Percentiles rank a stretch among this genome's conserved stretches.
phyloP scores from a whole-genome alignment of 2,113 vertebrate genomes.

The Phalacrocorax carbo region DNA sequence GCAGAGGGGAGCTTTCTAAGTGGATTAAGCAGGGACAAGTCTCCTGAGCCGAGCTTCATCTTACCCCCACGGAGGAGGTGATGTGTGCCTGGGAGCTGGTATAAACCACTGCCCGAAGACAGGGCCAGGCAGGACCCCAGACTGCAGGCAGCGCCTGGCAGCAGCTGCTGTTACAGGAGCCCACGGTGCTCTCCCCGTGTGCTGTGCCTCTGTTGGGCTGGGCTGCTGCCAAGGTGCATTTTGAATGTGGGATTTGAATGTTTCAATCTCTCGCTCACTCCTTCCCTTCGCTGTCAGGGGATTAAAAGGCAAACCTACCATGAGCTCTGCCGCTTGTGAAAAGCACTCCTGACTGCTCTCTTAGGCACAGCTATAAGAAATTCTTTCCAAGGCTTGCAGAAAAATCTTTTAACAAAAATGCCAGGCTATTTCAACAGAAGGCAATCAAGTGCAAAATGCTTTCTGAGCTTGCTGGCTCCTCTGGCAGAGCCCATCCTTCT shows the following conservation, averaged over 20 bases:
- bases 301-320: neutral
- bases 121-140: neutral
- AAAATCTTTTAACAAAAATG: neutral
- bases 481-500: rapidly evolving
- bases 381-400: neutral
- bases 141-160: neutral
- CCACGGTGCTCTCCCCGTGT: rapidly evolving
- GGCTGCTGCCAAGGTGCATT: neutral
- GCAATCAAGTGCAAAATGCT: neutral
- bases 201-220: neutral
- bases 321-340: neutral
- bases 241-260: neutral
- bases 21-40: neutral
- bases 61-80: rapidly evolving
- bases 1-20: neutral
- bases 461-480: neutral
- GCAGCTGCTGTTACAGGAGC: rapidly evolving
- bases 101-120: neutral
- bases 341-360: neutral
- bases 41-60: neutral
- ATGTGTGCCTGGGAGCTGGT: neutral
- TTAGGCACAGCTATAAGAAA: rapidly evolving
- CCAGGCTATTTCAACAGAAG: neutral
- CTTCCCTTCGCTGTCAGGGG: neutral
- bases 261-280: neutral